phyloP scores from a whole-genome alignment of 2,113 vertebrate species.

The Neodon shergylaensis region DNA sequence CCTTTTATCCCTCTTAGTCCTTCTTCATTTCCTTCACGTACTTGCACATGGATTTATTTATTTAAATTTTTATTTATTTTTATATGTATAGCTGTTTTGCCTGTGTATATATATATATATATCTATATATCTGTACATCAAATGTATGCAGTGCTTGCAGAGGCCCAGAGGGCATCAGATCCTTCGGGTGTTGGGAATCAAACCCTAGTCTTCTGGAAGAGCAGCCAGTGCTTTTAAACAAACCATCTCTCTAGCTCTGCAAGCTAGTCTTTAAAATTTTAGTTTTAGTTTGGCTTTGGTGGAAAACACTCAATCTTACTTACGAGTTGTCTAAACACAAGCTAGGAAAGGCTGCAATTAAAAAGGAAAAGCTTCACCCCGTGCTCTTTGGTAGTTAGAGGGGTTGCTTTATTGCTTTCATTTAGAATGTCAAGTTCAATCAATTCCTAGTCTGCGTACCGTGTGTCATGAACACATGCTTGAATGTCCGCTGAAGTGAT shows the following conservation, averaged over 20 bases:
- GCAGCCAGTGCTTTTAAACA: neutral
- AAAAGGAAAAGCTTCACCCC: neutral
- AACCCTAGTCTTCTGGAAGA: neutral
- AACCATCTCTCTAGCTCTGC: neutral
- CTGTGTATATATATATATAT: too few relatives aligned
- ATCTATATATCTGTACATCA: too few relatives aligned
- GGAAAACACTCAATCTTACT: neutral
- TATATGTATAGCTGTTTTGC: neutral
- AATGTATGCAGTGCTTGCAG: neutral
- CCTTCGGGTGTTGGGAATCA: neutral
- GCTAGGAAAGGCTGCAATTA: neutral
- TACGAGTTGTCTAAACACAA: slow-evolving; percentile 32
- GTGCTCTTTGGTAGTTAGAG: neutral
- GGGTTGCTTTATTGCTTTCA: neutral
- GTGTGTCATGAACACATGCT: neutral
- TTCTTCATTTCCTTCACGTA: neutral
- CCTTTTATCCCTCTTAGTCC: too few relatives aligned
- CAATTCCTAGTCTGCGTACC: slow-evolving; percentile 3
- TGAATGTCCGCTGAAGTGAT: slow-evolving; percentile 12
- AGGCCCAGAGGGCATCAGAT: neutral
- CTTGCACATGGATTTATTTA: neutral
- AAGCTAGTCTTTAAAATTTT: neutral
- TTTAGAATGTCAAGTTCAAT: neutral
- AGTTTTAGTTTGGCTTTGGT: slow-evolving; percentile 28
- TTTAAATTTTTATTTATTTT: neutral